Percentiles rank a stretch among this genome's conserved stretches.
These are phyloP conservation scores for Monochamus saltuarius DNA, from an alignment of 1,140 invertebrate species.

Conservation along the genomic window DNA sequence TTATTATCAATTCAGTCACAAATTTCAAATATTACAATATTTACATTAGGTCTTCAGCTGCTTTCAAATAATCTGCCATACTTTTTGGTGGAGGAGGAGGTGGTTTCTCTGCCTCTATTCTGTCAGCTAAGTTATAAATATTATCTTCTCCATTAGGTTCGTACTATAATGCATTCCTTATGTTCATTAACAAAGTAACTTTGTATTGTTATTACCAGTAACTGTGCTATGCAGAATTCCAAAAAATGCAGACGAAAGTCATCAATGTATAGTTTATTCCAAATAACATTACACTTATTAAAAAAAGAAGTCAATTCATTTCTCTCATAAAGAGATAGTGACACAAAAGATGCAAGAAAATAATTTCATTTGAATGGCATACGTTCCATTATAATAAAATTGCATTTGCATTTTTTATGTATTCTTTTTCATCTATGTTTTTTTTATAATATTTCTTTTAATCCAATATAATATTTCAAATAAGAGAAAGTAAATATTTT, in stretches of 20 bases:
- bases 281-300: not conserved
- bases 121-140: slow-evolving; percentile 49
- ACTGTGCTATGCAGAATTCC: not conserved
- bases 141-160: slow-evolving; percentile 50
- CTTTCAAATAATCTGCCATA: slow-evolving; percentile 30
- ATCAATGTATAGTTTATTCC: not conserved
- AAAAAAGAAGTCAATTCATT: too few species aligned
- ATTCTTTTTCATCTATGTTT: too few species aligned
- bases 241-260: not conserved
- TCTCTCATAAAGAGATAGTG: too few species aligned
- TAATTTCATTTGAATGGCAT: too few species aligned
- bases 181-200: not conserved
- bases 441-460: too few species aligned
- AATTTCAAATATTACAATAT: too few species aligned
- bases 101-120: slow-evolving; percentile 45
- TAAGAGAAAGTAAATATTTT: too few species aligned
- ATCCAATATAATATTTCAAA: too few species aligned
- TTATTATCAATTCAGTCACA: too few species aligned
- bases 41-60: slow-evolving; percentile 9
- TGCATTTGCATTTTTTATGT: too few species aligned
- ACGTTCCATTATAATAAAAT: too few species aligned
- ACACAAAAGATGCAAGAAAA: too few species aligned
- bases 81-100: slow-evolving; percentile 35
- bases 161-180: slow-evolving; percentile 37
- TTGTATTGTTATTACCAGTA: not conserved